Evolutionary conservation across 2,888 invertebrate genomes (phyloP), one percentile per base, ranked within the genome.

Genomic region (Erannis defoliaria): DNA sequence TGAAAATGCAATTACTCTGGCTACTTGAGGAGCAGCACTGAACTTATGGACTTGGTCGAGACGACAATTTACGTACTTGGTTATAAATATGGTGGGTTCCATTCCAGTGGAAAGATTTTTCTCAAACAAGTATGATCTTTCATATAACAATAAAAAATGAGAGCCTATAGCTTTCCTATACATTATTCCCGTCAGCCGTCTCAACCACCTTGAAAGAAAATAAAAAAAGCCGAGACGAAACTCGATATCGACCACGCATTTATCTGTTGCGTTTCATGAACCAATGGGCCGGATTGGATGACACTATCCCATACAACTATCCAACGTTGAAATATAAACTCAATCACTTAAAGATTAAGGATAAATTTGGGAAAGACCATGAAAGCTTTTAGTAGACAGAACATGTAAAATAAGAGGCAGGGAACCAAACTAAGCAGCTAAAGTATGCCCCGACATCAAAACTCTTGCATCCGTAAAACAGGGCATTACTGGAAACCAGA

Each of bases 181-280:
- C 50, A 53, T 64, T 55, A 62, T 60, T 61, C 62, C 43, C 43
- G 54, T 62, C 62, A 61, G 61, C 29, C 60, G 62, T 35, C 64
- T 38, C 43, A 67, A 50, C 71, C 77, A 67, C 71, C 74, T 70
- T 64, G 68, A 69, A 72, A 66, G 71, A 75, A 77, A 68, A 72
- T 77, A 81, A 84, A 80, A 78, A 74, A 76, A 75, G 74, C 73
- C 73, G 68, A 80, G 78, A 77, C 73, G 90, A 84, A 89, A 92
- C 86, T 77, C 79, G 86, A 92, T 90, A 90, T 85, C 78, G 80
- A 74, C 77, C 81, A 85, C 82, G 86, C 88, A 87, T 88, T 87
- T 88, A 88, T 89, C 88, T 85, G 87, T 85, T 85, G 82, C 86
- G 84, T 88, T 88, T 89, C 84, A 87, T 86, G 82, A 85, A 71